A percentile compares a stretch with the other conserved stretches of the same genome.
These are phyloP conservation scores for Pantelozetes paolii DNA, from an alignment of 2,888 invertebrate species.

Conservation along the genomic window DNA sequence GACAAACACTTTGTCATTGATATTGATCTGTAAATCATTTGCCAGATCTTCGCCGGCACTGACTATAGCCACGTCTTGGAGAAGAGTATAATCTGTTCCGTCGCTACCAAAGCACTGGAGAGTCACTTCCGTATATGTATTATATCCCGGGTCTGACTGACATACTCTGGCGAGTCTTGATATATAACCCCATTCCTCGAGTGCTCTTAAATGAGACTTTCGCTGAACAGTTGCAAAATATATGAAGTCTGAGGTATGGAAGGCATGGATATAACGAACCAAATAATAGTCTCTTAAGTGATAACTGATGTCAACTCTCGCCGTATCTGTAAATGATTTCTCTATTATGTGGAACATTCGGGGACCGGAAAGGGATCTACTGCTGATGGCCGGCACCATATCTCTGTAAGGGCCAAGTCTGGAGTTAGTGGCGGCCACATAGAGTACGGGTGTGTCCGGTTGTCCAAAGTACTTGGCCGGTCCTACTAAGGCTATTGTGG, in stretches of 20 bases:
- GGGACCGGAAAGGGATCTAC: conserved; percentile 63
- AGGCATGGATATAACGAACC: conserved; percentile 92
- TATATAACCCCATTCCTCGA: conserved; percentile 83
- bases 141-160: conserved; percentile 88
- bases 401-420: conserved; percentile 86
- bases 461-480: conserved; percentile 64
- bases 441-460: conserved; percentile 64
- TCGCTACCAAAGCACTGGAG: conserved; percentile 73
- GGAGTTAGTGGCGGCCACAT: conserved; percentile 89
- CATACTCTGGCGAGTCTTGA: conserved; percentile 87
- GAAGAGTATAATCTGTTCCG: conserved; percentile 69
- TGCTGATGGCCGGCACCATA: conserved; percentile 86
- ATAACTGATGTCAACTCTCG: conserved; percentile 48
- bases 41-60: conserved; percentile 73
- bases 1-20: conserved; percentile 74
- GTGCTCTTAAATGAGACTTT: conserved; percentile 78
- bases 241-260: conserved; percentile 89
- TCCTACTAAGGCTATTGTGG: conserved; percentile 87
- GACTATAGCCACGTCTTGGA: conserved; percentile 86
- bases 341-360: conserved; percentile 48
- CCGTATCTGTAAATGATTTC: conserved; percentile 47
- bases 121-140: conserved; percentile 94
- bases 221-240: conserved; percentile 95
- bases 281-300: conserved; percentile 79
- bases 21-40: conserved; percentile 65